phyloP scores from a whole-genome alignment of 2,113 vertebrate species.

The Lycaon pictus region DNA sequence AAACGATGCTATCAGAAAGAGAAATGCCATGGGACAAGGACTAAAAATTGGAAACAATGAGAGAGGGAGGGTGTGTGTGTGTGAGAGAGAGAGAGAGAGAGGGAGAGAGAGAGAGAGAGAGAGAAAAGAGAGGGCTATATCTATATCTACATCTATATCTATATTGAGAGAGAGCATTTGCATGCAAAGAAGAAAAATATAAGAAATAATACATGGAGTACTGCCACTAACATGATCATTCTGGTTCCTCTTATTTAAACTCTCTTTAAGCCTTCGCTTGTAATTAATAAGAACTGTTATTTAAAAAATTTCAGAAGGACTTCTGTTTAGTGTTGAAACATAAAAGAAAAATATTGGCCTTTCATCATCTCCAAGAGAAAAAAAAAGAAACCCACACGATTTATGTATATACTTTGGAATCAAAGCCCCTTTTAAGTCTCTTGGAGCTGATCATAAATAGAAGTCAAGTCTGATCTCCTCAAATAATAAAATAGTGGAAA shows the following conservation, averaged over 20 bases:
- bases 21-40: constrained; percentile 79
- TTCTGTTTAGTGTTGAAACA: constrained; percentile 83
- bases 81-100: background rate
- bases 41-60: constrained; percentile 79
- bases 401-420: constrained; percentile 80
- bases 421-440: constrained; percentile 85
- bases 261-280: constrained; percentile 85
- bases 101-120: background rate
- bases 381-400: background rate
- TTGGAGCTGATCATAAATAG: constrained; percentile 80
- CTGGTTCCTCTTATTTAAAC: constrained; percentile 81
- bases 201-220: background rate
- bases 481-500: constrained; percentile 64
- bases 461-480: constrained; percentile 58
- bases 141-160: background rate
- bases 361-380: constrained; percentile 84
- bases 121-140: background rate
- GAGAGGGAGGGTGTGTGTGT: constrained; percentile 43
- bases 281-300: constrained; percentile 87
- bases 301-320: constrained; percentile 81
- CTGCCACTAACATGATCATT: constrained; percentile 45
- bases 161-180: background rate
- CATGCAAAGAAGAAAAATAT: background rate
- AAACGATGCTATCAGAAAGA: constrained; percentile 85
- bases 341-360: constrained; percentile 86